Percentiles rank a stretch among this genome's conserved stretches.
Evolutionary conservation across 1,140 invertebrate species (phyloP).

Genomic region (Drosophila yakuba): DNA sequence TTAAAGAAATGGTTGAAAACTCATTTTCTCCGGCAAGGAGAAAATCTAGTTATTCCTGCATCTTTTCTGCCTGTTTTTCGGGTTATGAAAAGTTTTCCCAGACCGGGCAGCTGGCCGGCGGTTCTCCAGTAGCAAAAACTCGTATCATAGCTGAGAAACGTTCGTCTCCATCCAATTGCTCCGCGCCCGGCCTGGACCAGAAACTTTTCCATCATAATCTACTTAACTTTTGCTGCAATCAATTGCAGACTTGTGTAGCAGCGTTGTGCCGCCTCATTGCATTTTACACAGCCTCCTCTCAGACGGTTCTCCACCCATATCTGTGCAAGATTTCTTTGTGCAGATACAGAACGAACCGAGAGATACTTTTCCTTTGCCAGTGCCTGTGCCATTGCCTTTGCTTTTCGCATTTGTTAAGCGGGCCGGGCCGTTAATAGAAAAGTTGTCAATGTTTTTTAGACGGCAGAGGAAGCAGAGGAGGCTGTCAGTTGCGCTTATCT

Average conservation of each 20-base stretch:
- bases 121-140: slow-evolving; percentile 54
- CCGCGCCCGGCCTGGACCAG: slow-evolving; percentile 3
- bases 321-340: slow-evolving; percentile 67
- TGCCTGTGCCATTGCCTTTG: slow-evolving; percentile 13
- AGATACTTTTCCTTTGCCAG: slow-evolving; percentile 19
- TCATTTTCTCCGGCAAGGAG: slow-evolving; percentile 18
- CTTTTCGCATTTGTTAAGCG: slow-evolving; percentile 40
- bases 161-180: neutral
- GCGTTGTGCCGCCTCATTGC: slow-evolving; percentile 68
- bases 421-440: slow-evolving; percentile 70
- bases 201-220: slow-evolving; percentile 83
- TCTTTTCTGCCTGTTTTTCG: slow-evolving; percentile 20
- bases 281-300: slow-evolving; percentile 66
- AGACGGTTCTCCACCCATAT: slow-evolving; percentile 25
- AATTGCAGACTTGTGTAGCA: slow-evolving; percentile 70
- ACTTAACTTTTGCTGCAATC: slow-evolving; percentile 83
- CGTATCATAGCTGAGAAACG: slow-evolving; percentile 58
- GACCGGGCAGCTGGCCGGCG: slow-evolving; percentile 31
- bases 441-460: slow-evolving; percentile 73
- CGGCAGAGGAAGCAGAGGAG: neutral
- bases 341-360: slow-evolving; percentile 58
- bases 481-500: slow-evolving; percentile 36
- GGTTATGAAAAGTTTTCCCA: slow-evolving; percentile 55
- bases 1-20: slow-evolving; percentile 59
- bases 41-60: slow-evolving; percentile 64